Percentiles rank a stretch among this genome's conserved stretches.
Evolutionary conservation across 2,797 vertebrate species (phyloP).

Genomic region (Macropodus opercularis): DNA sequence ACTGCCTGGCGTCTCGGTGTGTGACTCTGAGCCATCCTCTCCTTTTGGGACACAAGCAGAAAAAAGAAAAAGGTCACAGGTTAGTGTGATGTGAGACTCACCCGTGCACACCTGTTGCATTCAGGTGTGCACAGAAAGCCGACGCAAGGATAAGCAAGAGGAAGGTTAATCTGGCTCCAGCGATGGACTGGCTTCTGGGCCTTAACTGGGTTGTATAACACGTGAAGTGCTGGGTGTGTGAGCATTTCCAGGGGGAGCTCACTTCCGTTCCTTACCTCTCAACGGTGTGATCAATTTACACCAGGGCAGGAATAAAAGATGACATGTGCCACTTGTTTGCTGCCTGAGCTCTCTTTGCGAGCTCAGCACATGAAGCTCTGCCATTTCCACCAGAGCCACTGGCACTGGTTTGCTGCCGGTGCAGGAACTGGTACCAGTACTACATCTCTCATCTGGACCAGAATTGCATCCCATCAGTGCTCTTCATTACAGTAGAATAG

Average conservation of each 20-base stretch:
- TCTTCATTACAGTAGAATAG: constrained; percentile 38
- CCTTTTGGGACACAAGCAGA: constrained; percentile 73
- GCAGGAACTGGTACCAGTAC: constrained; percentile 4
- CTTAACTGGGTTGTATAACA: constrained; percentile 32
- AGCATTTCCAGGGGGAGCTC: constrained; percentile 64
- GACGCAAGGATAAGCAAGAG: constrained; percentile 34
- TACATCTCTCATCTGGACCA: constrained; percentile 12
- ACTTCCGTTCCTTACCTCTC: constrained; percentile 75
- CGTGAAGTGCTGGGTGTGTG: constrained; percentile 45
- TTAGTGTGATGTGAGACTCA: too few species aligned
- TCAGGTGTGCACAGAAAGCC: constrained; percentile 65
- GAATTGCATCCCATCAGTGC: constrained; percentile 16
- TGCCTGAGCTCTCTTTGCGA: constrained; percentile 63
- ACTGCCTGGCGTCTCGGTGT: constrained; percentile 85
- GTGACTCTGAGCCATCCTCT: constrained; percentile 90
- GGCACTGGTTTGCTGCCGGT: constrained; percentile 28
- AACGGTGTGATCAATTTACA: constrained; percentile 84
- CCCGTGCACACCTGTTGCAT: constrained; percentile 42
- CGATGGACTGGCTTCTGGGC: constrained; percentile 27
- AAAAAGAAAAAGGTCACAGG: constrained; percentile 2
- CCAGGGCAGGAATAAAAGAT: constrained; percentile 83
- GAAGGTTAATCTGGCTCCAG: constrained; percentile 10
- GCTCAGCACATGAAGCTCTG: constrained; percentile 72
- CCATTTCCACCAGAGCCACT: constrained; percentile 47
- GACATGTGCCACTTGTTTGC: constrained; percentile 73